Evolutionary conservation across 2,888 invertebrate species (phyloP).

Genomic region (Polia nebulosa): DNA sequence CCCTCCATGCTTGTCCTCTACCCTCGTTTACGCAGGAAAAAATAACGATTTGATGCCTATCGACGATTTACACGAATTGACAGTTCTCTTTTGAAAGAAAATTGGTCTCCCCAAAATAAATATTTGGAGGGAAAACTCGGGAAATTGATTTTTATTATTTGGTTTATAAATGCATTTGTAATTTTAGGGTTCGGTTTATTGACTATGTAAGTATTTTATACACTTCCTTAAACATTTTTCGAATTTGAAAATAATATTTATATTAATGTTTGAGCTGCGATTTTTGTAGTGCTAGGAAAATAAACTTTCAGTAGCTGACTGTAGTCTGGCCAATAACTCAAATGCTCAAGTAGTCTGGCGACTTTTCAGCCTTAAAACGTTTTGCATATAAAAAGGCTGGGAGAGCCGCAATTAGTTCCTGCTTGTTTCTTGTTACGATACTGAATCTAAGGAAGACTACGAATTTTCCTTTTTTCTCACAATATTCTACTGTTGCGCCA

Average conservation of each 20-base stretch:
- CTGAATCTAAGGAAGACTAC: background rate
- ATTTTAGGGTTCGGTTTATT: constrained; percentile 21
- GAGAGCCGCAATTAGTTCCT: constrained; percentile 38
- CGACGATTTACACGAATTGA: constrained; percentile 81
- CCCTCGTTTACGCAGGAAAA: constrained; percentile 78
- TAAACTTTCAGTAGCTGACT: constrained; percentile 6
- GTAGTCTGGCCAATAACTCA: constrained; percentile 15
- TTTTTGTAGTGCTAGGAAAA: background rate
- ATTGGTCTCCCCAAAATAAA: constrained; percentile 71
- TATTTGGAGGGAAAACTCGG: constrained; percentile 53
- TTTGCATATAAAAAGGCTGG: constrained; percentile 38
- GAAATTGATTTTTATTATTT: constrained; percentile 57
- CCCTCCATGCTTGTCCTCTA: constrained; percentile 70
- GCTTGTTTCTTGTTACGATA: constrained; percentile 24
- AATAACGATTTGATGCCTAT: constrained; percentile 81
- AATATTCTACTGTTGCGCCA: background rate
- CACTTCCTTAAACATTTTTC: background rate
- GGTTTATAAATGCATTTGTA: constrained; percentile 31
- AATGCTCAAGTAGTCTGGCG: constrained; percentile 20
- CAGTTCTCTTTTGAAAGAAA: constrained; percentile 73
- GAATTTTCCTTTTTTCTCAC: background rate
- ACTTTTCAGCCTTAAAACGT: constrained; percentile 24
- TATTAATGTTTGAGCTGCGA: background rate
- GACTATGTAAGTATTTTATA: background rate
- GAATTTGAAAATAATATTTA: background rate